Conservation (phyloP, 2,797 vertebrate genomes). For the Centroberyx gerrardi region DNA sequence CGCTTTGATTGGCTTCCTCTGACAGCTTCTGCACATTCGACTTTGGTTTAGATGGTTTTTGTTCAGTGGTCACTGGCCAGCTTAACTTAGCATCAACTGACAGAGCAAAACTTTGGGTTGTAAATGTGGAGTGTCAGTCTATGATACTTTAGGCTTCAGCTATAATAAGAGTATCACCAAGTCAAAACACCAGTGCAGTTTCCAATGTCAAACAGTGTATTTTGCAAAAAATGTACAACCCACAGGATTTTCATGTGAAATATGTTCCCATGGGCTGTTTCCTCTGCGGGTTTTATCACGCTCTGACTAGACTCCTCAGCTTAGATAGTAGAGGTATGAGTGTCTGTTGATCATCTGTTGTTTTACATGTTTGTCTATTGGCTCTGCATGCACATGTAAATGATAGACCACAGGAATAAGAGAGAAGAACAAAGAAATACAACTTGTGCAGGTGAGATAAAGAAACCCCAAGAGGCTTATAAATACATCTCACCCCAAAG, state of each 20-base stretch:
- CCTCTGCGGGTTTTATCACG: constrained; percentile 17
- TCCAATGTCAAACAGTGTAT: constrained; percentile 41
- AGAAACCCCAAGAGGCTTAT: not conserved
- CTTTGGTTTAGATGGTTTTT: constrained; percentile 36
- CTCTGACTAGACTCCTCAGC: constrained; percentile 20
- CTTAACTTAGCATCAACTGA: constrained; percentile 52
- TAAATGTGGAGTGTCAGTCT: constrained; percentile 9
- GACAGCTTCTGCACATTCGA: constrained; percentile 29
- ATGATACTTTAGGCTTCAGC: constrained; percentile 52
- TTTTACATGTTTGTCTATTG: constrained; percentile 28
- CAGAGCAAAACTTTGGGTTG: constrained; percentile 50
- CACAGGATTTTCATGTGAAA: constrained; percentile 54
- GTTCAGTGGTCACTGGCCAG: constrained; percentile 28
- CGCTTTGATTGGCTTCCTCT: constrained; percentile 22
- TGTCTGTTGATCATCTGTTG: constrained; percentile 46
- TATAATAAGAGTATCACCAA: constrained; percentile 49
- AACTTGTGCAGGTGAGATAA: constrained; percentile 21
- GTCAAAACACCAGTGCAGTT: constrained; percentile 54
- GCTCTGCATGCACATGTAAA: constrained; percentile 25
- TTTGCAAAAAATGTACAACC: constrained; percentile 46
- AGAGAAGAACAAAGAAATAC: not conserved
- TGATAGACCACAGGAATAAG: constrained; percentile 15
- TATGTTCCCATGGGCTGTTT: constrained; percentile 51
- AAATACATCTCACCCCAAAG: not conserved
- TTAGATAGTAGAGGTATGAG: constrained; percentile 25